A percentile compares a stretch with the other conserved stretches of the same genome.
phyloP scores from a whole-genome alignment of 2,797 vertebrate genomes.

The Alectoris magna region DNA sequence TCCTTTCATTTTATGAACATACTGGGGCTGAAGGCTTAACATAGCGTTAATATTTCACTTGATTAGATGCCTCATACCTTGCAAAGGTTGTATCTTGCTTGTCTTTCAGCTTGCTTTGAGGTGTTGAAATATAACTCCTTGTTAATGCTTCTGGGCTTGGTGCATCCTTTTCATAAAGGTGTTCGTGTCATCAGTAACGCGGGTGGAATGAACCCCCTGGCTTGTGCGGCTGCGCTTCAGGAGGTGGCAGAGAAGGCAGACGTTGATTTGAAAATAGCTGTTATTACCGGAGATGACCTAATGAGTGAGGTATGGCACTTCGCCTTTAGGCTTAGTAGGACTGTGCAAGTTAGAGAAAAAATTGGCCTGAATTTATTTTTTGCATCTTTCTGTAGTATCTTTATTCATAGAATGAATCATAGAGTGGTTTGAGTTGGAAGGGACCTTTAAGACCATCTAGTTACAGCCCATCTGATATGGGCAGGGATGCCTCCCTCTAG shows the following conservation, averaged over 20 bases:
- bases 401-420: too few relatives aligned
- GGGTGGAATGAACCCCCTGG: conserved; percentile 86
- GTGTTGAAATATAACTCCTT: neutral
- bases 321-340: neutral
- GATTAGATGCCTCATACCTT: neutral
- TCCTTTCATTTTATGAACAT: neutral
- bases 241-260: conserved; percentile 84
- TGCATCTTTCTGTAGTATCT: neutral
- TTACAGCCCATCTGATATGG: too few relatives aligned
- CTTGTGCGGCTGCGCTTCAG: conserved; percentile 85
- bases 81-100: neutral
- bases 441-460: too few relatives aligned
- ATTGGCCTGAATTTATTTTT: neutral
- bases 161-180: conserved; percentile 71
- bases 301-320: conserved; percentile 81
- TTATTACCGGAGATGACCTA: conserved; percentile 89
- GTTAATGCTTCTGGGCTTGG: neutral
- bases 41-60: neutral
- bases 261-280: conserved; percentile 87
- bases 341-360: neutral
- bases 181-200: conserved; percentile 89
- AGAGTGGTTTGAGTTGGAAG: too few relatives aligned
- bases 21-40: neutral
- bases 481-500: too few relatives aligned
- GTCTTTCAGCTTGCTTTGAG: neutral